Conservation (phyloP, 2,888 invertebrate species). For the Hermaeophaga mercurialis region DNA sequence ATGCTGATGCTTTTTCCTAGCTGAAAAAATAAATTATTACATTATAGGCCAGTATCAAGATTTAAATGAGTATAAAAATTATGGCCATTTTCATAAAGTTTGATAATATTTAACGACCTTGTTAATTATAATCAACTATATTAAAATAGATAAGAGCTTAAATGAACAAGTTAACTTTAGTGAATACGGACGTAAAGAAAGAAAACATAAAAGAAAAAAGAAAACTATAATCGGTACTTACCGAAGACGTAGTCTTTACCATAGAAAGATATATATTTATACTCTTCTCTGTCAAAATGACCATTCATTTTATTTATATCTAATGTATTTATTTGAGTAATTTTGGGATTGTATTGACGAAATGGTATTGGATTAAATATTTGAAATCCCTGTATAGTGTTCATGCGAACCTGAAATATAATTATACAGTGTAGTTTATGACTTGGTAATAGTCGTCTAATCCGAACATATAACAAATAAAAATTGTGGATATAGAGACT, state of each 20-base stretch:
- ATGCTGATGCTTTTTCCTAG: slow-evolving; percentile 65
- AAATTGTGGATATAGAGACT: background rate
- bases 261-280: slow-evolving; percentile 79
- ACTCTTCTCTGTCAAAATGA: slow-evolving; percentile 77
- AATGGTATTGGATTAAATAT: slow-evolving; percentile 93
- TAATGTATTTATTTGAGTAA: slow-evolving; percentile 57
- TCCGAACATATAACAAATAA: background rate
- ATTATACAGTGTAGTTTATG: too few relatives aligned
- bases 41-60: background rate
- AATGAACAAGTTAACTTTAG: too few relatives aligned
- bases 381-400: slow-evolving; percentile 87
- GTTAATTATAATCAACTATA: too few relatives aligned
- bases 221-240: too few relatives aligned
- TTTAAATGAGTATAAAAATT: too few relatives aligned
- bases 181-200: too few relatives aligned
- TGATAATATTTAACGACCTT: too few relatives aligned
- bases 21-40: slow-evolving; percentile 58
- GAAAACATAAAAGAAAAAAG: too few relatives aligned
- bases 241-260: slow-evolving; percentile 78
- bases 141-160: too few relatives aligned
- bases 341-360: slow-evolving; percentile 80
- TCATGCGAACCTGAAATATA: slow-evolving; percentile 85
- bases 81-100: too few relatives aligned
- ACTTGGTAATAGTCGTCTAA: background rate
- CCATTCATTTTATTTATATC: slow-evolving; percentile 78